A percentile compares a stretch with the other conserved stretches of the same genome.
Conservation (phyloP, 1,140 invertebrate genomes). For the Zelostemma sp. region DNA sequence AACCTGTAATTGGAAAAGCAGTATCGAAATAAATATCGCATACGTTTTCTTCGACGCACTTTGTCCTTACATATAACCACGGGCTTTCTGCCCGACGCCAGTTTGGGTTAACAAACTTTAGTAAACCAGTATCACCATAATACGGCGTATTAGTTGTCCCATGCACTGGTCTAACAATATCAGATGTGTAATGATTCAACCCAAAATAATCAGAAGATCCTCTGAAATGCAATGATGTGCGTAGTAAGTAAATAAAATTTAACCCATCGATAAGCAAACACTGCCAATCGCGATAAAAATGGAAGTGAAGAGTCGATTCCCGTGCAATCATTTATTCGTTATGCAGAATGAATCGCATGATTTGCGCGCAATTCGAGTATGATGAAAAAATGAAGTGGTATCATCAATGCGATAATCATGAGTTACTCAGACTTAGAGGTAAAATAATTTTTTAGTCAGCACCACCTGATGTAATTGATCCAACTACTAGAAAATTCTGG, state of each 20-base stretch:
- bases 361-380: too few species aligned
- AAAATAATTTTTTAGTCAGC: not conserved
- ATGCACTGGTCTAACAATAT: conserved; percentile 23
- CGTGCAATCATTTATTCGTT: too few species aligned
- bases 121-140: conserved; percentile 44
- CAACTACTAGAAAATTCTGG: conserved; percentile 70
- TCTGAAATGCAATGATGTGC: conserved; percentile 36
- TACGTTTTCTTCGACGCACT: conserved; percentile 3
- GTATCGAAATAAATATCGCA: not conserved
- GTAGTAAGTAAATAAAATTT: too few species aligned
- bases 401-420: too few species aligned
- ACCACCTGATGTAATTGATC: conserved; percentile 59
- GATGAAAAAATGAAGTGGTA: too few species aligned
- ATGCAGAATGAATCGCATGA: too few species aligned
- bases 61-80: conserved; percentile 61
- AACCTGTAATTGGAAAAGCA: conserved; percentile 38
- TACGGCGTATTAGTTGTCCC: conserved; percentile 24
- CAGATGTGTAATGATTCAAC: conserved; percentile 74
- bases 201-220: conserved; percentile 75
- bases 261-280: too few species aligned
- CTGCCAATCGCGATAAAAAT: too few species aligned
- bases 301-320: too few species aligned
- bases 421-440: not conserved
- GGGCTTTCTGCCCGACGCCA: conserved; percentile 49
- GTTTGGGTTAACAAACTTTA: conserved; percentile 27